Conservation (phyloP, 2,888 invertebrate species). For the Mechanitis mazaeus region DNA sequence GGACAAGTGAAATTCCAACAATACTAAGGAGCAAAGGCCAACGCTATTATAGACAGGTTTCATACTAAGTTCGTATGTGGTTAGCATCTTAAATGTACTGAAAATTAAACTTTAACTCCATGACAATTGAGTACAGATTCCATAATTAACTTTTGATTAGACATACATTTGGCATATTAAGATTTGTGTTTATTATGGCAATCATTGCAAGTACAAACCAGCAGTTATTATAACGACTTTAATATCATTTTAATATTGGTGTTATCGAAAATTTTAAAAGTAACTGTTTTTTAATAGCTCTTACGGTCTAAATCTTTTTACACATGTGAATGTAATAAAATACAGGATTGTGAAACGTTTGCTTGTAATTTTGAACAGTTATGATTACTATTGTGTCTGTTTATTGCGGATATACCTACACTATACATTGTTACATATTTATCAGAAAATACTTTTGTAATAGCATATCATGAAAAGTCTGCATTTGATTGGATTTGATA, state of each 20-base stretch:
- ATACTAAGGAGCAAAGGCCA: slow-evolving; percentile 49
- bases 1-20: slow-evolving; percentile 33
- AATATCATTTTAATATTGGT: slow-evolving; percentile 37
- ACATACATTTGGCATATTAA: slow-evolving; percentile 31
- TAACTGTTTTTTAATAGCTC: slow-evolving; percentile 30
- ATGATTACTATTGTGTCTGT: slow-evolving; percentile 40
- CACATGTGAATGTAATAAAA: slow-evolving; percentile 16
- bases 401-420: slow-evolving; percentile 48
- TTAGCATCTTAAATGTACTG: slow-evolving; percentile 4
- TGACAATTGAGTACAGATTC: slow-evolving; percentile 2
- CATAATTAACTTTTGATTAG: slow-evolving; percentile 2
- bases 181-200: slow-evolving; percentile 54
- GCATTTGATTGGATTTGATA: too few relatives aligned
- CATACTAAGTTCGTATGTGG: slow-evolving; percentile 25
- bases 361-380: slow-evolving; percentile 50
- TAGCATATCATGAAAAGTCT: too few relatives aligned
- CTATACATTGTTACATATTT: slow-evolving; percentile 13
- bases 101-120: slow-evolving; percentile 12
- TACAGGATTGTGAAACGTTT: slow-evolving; percentile 52
- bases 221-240: slow-evolving; percentile 52
- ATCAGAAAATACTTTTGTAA: too few relatives aligned
- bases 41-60: slow-evolving; percentile 36
- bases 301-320: slow-evolving; percentile 20
- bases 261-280: slow-evolving; percentile 30
- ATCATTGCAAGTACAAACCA: slow-evolving; percentile 53